Evolutionary conservation across 2,888 invertebrate genomes (phyloP).

Genomic region (Dolichomitus sp.): DNA sequence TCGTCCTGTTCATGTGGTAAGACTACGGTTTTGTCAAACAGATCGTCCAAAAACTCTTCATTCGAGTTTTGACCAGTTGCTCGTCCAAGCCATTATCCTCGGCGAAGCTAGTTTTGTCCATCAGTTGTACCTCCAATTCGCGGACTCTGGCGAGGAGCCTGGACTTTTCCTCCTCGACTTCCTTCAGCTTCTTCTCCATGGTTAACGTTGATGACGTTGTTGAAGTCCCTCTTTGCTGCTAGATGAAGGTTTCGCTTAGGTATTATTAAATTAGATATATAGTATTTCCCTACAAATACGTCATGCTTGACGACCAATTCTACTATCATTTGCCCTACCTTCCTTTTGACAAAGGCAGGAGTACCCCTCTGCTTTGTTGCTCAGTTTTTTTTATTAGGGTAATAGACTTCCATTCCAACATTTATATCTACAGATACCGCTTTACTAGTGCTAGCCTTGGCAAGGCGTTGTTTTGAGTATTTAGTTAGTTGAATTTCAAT

Average conservation of each 20-base stretch:
- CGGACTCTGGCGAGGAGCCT: not conserved
- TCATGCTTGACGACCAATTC: not conserved
- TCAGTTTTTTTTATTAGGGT: not conserved
- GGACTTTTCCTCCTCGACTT: not conserved
- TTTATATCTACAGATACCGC: not conserved
- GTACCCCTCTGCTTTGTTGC: conserved; percentile 5
- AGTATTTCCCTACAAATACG: not conserved
- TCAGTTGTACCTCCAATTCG: not conserved
- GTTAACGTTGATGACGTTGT: not conserved
- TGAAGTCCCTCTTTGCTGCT: not conserved
- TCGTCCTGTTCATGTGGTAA: not conserved
- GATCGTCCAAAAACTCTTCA: not conserved
- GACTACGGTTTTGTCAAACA: not conserved
- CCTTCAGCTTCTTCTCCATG: not conserved
- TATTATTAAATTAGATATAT: not conserved
- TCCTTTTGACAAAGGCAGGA: conserved; percentile 4
- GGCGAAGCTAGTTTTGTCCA: too few species aligned
- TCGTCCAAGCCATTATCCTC: not conserved
- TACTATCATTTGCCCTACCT: not conserved
- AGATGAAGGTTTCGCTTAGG: not conserved
- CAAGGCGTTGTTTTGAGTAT: conserved; percentile 29
- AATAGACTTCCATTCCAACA: conserved; percentile 24
- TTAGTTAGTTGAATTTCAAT: not conserved
- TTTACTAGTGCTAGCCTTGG: conserved; percentile 34
- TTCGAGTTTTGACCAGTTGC: not conserved